Base-by-base conservation (phyloP, 2,113 vertebrate species). In the Mormoops blainvillei region DNA sequence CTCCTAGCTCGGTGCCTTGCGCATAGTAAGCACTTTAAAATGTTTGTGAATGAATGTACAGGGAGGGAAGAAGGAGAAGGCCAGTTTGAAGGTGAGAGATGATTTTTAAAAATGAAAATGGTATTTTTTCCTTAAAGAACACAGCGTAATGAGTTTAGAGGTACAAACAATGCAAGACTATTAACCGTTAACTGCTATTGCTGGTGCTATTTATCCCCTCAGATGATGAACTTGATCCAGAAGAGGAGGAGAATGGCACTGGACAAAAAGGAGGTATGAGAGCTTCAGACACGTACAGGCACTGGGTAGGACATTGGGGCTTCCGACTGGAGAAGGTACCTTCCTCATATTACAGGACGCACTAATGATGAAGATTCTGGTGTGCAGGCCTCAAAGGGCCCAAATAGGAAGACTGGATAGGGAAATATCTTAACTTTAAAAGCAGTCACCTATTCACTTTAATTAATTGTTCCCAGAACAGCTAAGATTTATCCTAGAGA, bases 221-320 rank as follows among this genome's bases (percentile, higher is more conserved):
- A 99, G 98, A 98, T 48, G 98, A 98, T 74, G 98, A 98, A n/a
- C 71, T 5, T 58, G 95, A 92, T 1, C 63, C 63, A 0, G 96
- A 97, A 84, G 73, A 26, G 0, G 78, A 97, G 18, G 95, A 82
- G 4, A 10, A 0, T 0, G 38, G 86, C 41, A 78, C 31, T 6
- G 12, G 0, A 13, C 76, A 14, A 15, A 80, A 48, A 82, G 89
- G 19, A 0, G 97, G 98, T 98, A 98, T 58, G 87, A 90, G 45
- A 76, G 36, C 61, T 36, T 41, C 28, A 3, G 1, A 31, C 31
- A 33, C 10, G 38, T 3, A 6, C 33, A 20, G 48, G 41, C 43
- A 5, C 38, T 12, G 56, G 70, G 26, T 18, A 28, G 65, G 43
- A 6, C 67, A 0, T 4, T 33, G 1, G 0, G 50, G 36, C 45